Conservation (phyloP, 1,140 invertebrate genomes). For the Apis florea region DNA sequence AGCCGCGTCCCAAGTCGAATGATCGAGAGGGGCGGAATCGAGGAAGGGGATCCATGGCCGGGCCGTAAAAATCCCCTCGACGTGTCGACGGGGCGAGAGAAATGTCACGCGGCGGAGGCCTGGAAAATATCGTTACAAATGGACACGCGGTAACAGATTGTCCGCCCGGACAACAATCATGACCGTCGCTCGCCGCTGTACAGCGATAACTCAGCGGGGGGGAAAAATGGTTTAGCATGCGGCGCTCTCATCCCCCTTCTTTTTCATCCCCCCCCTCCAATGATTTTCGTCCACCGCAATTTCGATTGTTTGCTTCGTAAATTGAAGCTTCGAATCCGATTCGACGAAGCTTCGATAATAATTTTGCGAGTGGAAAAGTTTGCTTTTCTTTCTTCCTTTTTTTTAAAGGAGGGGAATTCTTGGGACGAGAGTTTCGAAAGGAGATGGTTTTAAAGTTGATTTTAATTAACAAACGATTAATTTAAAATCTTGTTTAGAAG, state of each 20-base stretch:
- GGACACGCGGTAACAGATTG: constrained; percentile 44
- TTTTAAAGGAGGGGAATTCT: no score
- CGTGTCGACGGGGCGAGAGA: constrained; percentile 10
- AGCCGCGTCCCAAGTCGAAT: not conserved
- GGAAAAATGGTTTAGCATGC: constrained; percentile 34
- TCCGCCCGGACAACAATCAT: constrained; percentile 36
- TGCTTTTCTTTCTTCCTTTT: no score
- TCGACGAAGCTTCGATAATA: not conserved
- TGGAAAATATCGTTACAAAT: constrained; percentile 40
- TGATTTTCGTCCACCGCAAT: not conserved
- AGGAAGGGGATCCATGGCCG: not conserved
- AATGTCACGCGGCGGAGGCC: constrained; percentile 1
- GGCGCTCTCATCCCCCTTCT: not conserved
- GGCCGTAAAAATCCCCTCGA: constrained; percentile 1
- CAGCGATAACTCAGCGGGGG: constrained; percentile 24
- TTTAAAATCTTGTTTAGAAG: no score
- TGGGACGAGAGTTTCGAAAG: no score
- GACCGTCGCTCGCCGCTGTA: constrained; percentile 26
- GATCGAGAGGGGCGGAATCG: not conserved
- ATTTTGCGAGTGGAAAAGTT: not conserved
- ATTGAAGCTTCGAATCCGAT: not conserved
- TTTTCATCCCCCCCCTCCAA: not conserved
- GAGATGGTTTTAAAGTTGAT: not conserved
- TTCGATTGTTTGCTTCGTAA: not conserved
- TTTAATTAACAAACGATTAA: no score